These are phyloP conservation scores for Barbus barbus DNA, from an alignment of 2,113 vertebrate genomes.

Conservation along the genomic window DNA sequence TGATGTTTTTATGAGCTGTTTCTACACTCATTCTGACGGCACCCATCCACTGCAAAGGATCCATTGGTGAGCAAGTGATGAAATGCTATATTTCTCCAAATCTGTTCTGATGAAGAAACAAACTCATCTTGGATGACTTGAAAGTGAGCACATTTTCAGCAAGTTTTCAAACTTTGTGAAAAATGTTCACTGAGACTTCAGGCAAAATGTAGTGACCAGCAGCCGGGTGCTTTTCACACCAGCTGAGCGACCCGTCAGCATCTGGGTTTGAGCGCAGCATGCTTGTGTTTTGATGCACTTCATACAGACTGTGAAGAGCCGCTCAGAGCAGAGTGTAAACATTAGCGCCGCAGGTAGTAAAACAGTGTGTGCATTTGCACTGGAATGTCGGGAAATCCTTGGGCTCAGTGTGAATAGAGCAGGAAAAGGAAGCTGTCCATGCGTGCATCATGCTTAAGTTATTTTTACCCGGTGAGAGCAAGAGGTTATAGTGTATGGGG, in stretches of 20 bases:
- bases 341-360: slow-evolving; percentile 35
- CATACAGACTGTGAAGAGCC: slow-evolving; percentile 34
- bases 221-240: no score
- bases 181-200: neutral
- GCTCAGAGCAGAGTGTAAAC: slow-evolving; percentile 28
- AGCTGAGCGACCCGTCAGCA: neutral
- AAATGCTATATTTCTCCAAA: no score
- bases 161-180: no score
- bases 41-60: no score
- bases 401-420: slow-evolving; percentile 62
- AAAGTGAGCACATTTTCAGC: no score
- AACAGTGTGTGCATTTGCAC: slow-evolving; percentile 18
- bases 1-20: no score
- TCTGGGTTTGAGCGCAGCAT: slow-evolving; percentile 23
- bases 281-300: slow-evolving; percentile 31
- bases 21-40: no score
- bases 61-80: no score
- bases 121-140: no score
- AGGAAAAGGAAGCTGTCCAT: slow-evolving; percentile 73
- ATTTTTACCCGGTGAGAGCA: slow-evolving; percentile 77
- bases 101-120: no score
- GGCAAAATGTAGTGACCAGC: neutral
- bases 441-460: slow-evolving; percentile 68
- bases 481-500: slow-evolving; percentile 64
- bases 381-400: slow-evolving; percentile 60